A percentile compares a stretch with the other conserved stretches of the same genome.
These are phyloP conservation scores for Erebia palarica DNA, from an alignment of 2,888 invertebrate species.

Conservation along the genomic window DNA sequence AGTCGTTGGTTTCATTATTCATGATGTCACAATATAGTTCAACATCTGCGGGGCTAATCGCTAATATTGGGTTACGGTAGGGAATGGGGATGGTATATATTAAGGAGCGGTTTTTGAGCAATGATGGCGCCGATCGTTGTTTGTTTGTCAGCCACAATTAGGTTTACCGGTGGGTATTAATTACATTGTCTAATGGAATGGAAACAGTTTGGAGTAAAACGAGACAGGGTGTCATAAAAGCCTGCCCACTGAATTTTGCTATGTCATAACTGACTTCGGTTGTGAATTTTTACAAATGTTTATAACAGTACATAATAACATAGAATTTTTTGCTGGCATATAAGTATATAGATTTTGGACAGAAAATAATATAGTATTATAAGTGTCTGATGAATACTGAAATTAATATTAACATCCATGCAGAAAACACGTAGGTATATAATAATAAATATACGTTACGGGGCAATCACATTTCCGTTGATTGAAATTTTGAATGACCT, in stretches of 20 bases:
- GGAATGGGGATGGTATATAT: conserved; percentile 37
- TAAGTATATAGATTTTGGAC: not conserved
- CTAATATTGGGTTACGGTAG: conserved; percentile 40
- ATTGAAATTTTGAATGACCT: conserved; percentile 28
- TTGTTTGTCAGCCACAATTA: conserved; percentile 71
- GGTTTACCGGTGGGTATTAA: conserved; percentile 74
- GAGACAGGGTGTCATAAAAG: not conserved
- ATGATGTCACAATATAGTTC: conserved; percentile 55
- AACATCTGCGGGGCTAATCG: conserved; percentile 58
- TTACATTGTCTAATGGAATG: conserved; percentile 78
- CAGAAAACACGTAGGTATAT: not conserved
- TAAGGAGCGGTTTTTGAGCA: conserved; percentile 67
- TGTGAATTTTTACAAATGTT: not conserved
- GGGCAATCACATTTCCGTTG: conserved; percentile 24
- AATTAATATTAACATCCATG: not conserved
- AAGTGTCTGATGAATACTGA: not conserved
- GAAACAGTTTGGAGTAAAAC: conserved; percentile 24
- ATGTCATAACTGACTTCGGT: not conserved
- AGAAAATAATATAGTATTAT: not conserved
- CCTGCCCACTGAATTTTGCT: conserved; percentile 2
- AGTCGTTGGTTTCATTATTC: conserved; percentile 60
- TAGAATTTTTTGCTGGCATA: not conserved
- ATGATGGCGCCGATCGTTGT: conserved; percentile 59
- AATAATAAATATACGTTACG: conserved; percentile 16
- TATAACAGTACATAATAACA: no score